phyloP scores from a whole-genome alignment of 2,888 invertebrate species.

The Drosophila neonasuta region DNA sequence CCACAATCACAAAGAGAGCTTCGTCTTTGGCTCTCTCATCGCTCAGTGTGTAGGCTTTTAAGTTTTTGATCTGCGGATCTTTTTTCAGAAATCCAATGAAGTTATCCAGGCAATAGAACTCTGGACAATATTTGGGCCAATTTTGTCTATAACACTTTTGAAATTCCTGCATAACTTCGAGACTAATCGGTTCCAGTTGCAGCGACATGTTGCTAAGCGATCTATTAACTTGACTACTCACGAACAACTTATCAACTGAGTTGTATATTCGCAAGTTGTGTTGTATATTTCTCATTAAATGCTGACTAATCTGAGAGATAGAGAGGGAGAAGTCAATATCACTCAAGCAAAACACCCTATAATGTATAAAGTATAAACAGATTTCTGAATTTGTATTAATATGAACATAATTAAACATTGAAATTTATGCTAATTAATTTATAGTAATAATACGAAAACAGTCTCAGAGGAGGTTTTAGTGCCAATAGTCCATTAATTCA shows the following conservation, averaged over 20 bases:
- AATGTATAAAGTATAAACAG: no score
- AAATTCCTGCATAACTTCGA: conserved; percentile 30
- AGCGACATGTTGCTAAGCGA: conserved; percentile 10
- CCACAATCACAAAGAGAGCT: conserved; percentile 64
- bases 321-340: no score
- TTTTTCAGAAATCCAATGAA: conserved; percentile 56
- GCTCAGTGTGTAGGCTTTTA: conserved; percentile 42
- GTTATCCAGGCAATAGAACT: conserved; percentile 69
- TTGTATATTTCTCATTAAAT: no score
- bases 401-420: no score
- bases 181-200: conserved; percentile 25
- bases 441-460: no score
- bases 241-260: conserved; percentile 18
- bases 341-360: no score
- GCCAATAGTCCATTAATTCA: no score
- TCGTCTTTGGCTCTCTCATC: conserved; percentile 38
- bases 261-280: no score
- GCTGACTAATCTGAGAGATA: no score
- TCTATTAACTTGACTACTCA: background rate
- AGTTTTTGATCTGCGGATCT: conserved; percentile 25
- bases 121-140: conserved; percentile 69
- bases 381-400: no score
- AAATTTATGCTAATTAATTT: no score
- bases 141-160: conserved; percentile 32
- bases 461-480: no score